Evolutionary conservation across 2,888 invertebrate species (phyloP).

Genomic region (Phalera bucephala): DNA sequence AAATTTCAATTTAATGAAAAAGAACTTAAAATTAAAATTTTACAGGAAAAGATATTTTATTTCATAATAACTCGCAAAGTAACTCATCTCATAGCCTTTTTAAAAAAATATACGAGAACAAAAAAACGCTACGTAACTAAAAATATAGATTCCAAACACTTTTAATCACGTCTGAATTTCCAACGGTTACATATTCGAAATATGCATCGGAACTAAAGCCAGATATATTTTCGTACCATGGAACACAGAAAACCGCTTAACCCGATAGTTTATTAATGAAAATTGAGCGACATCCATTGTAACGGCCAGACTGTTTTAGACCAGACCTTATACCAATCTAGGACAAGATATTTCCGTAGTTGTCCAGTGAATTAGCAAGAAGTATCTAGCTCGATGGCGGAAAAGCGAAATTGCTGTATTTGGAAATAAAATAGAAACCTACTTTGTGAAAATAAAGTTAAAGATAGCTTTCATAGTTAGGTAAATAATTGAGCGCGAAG

Average conservation of each 20-base stretch:
- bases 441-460: too few relatives aligned
- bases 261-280: slow-evolving; percentile 76
- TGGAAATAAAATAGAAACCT: too few relatives aligned
- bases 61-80: too few relatives aligned
- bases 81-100: too few relatives aligned
- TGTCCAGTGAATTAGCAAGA: slow-evolving; percentile 17
- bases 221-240: slow-evolving; percentile 56
- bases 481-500: too few relatives aligned
- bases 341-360: slow-evolving; percentile 63
- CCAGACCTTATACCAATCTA: slow-evolving; percentile 61
- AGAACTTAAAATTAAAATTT: too few relatives aligned
- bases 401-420: slow-evolving; percentile 30
- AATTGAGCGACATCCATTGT: slow-evolving; percentile 77
- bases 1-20: too few relatives aligned
- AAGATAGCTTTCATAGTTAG: too few relatives aligned
- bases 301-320: slow-evolving; percentile 62
- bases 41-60: too few relatives aligned
- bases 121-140: too few relatives aligned
- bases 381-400: slow-evolving; percentile 11
- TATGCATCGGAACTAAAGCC: slow-evolving; percentile 37
- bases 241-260: slow-evolving; percentile 80
- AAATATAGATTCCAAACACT: slow-evolving; percentile 18
- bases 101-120: too few relatives aligned
- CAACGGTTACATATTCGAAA: slow-evolving; percentile 32
- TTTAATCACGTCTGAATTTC: slow-evolving; percentile 35